Base-by-base conservation (phyloP, 2,888 invertebrate genomes). In the Eilema griseolum region DNA sequence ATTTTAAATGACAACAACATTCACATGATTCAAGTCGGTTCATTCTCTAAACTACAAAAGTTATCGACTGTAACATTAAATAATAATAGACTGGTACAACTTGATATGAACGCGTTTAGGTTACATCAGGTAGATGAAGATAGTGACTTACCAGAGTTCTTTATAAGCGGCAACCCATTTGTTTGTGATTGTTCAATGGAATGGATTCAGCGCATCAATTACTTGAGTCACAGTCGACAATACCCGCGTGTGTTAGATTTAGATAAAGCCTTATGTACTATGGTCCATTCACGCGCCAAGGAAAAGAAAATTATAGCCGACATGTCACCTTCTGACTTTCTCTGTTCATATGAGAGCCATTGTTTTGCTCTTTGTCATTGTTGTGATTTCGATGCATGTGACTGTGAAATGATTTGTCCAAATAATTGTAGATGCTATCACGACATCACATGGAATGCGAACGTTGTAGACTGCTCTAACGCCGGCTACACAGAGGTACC, bases 381-480 rank as follows among this genome's bases (percentile, higher is more conserved):
- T 92, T 98, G 98, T 94, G 98, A 98, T 84, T 98, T 97, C 89
- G 97, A 98, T 85, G 98, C 98, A 66, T 98, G 98, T 92, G 98
- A 98, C 93, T 98, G 98, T 95, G 97, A 98, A 95, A 98, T 98
- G 97, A 97, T 97, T 81, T 98, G 98, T 90, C 98, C 98, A 63
- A 96, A 96, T 86, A 97, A 97, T 88, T 98, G 98, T 93, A 97
- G 96, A 84, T 98, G 98, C 87, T 98, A 97, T 95, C 97, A 98
- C 90, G 98, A 98, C 89, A 97, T 97, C 87, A 97, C 97, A 76
- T 98, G 98, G 97, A 96, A 97, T 80, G 97, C 97, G 78, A 98
- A 98, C 93, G 97, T 98, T 65, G 98, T 98, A 61, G 97, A 98
- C 91, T 98, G 98, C 90, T 97, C 97, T 65, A 97, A 97, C 86